Base-by-base conservation (phyloP, 2,113 vertebrate genomes). In the Dasyurus viverrinus region DNA sequence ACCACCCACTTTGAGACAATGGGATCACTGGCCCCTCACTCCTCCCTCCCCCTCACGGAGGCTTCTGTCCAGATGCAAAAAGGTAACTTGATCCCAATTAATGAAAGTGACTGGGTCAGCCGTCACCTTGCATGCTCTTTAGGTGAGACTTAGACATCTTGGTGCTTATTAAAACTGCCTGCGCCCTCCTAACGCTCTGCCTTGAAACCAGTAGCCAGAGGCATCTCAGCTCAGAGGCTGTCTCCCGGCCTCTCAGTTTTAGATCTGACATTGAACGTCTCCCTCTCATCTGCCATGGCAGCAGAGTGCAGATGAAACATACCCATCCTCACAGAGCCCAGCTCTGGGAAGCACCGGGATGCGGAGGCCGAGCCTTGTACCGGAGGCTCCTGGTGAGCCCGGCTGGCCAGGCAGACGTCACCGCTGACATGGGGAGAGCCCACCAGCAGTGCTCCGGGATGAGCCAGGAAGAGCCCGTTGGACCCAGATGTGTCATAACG, bases 31-130 rank as follows among this genome's bases (percentile, higher is more conserved):
- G 91, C 11, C 8, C 22, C 12, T 12, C 2, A 0, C 2, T 2
- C 0, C 9, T 19, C 3, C 26, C 7, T 6, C 19, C n/a, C 8
- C 8, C n/a, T 10, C 30, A 53, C 68, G 12, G 7, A 98, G 98
- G 97, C 2, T 98, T 99, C 98, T 99, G 98, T 99, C 98, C 98
- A 98, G 98, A 98, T 98, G 98, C 97, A 97, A 98, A 98, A 98
- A 99, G 98, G 98, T 99, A 98, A 99, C 99, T 99, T 99, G 99
- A 99, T 99, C 99, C 99, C 99, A 99, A 99, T 99, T 99, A 99
- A 99, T 99, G 99, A 99, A 99, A 99, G 99, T 98, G 99, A 98
- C 99, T 98, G 98, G 98, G 98, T 99, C 99, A 99, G 99, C 98
- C 98, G 98, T 99, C 99, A 99, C 98, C 98, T 99, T 98, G 98